Percentiles rank a stretch among this genome's conserved stretches.
These are phyloP conservation scores for Lasioglossum leucozonium DNA, from an alignment of 2,888 invertebrate genomes.

Conservation along the genomic window DNA sequence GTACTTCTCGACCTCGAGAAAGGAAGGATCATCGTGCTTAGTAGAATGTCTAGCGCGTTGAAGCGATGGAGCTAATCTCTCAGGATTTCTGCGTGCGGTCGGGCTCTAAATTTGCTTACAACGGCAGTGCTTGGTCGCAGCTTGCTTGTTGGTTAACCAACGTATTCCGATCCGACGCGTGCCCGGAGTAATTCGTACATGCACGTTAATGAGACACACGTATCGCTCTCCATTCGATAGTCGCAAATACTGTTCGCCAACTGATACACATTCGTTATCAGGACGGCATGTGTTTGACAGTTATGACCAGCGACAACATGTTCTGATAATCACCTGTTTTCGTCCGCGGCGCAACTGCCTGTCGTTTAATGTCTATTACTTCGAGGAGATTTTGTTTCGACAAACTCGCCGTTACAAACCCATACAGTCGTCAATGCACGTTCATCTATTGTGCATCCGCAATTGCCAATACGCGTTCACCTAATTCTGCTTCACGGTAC, in stretches of 20 bases:
- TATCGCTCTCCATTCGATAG: slow-evolving; percentile 37
- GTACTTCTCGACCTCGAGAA: slow-evolving; percentile 8
- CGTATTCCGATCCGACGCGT: slow-evolving; percentile 63
- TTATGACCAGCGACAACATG: not conserved
- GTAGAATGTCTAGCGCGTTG: not conserved
- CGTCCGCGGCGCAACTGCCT: not conserved
- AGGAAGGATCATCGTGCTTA: slow-evolving; percentile 11
- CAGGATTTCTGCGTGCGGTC: slow-evolving; percentile 17
- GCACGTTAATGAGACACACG: slow-evolving; percentile 62
- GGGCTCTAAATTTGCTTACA: slow-evolving; percentile 50
- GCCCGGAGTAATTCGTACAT: slow-evolving; percentile 55
- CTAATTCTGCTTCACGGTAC: too few species aligned
- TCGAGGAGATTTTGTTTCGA: not conserved
- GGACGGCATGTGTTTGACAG: not conserved
- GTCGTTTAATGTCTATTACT: not conserved
- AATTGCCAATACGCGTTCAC: too few species aligned
- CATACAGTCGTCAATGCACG: not conserved
- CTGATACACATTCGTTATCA: slow-evolving; percentile 15
- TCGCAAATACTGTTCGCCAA: slow-evolving; percentile 47
- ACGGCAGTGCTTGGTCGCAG: slow-evolving; percentile 32
- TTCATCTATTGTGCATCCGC: not conserved
- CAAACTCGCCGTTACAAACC: not conserved
- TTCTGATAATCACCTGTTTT: slow-evolving; percentile 2
- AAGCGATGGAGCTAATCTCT: slow-evolving; percentile 21
- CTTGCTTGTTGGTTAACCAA: slow-evolving; percentile 50